phyloP scores from a whole-genome alignment of 2,888 invertebrate species.

The Beris morrisii region DNA sequence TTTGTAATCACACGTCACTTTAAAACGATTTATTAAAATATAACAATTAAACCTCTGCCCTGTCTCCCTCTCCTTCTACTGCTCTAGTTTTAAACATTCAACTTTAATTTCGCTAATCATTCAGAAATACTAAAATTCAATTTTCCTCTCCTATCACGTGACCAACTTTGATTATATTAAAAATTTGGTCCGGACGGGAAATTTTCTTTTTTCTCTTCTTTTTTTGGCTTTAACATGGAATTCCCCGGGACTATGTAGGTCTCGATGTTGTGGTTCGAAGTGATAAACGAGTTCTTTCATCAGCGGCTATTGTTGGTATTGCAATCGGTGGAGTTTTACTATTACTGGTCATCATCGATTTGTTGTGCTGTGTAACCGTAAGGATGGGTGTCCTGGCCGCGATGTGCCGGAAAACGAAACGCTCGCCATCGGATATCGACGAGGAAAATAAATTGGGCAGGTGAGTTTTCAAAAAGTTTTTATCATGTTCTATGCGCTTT shows the following conservation, averaged over 20 bases:
- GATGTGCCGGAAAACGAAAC: slow-evolving; percentile 61
- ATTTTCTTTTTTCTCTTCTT: slow-evolving; percentile 2
- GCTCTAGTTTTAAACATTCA: no score
- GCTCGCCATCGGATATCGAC: slow-evolving; percentile 62
- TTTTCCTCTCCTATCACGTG: no score
- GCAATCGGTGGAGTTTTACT: slow-evolving; percentile 80
- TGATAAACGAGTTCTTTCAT: slow-evolving; percentile 51
- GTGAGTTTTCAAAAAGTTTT: slow-evolving; percentile 58
- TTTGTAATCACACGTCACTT: no score
- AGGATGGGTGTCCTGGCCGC: slow-evolving; percentile 68
- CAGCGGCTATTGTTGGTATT: slow-evolving; percentile 78
- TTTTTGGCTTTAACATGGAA: not conserved
- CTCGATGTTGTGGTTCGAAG: slow-evolving; percentile 53
- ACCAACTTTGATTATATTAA: not conserved
- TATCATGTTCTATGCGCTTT: no score
- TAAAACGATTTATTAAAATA: no score
- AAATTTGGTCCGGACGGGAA: not conserved
- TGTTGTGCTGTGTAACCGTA: slow-evolving; percentile 75
- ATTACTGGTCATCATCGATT: slow-evolving; percentile 80
- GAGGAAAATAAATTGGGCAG: slow-evolving; percentile 80
- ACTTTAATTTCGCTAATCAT: no score
- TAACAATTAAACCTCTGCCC: no score
- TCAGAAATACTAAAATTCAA: no score
- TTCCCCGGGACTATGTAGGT: slow-evolving; percentile 42
- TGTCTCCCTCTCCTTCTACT: no score